Conservation (phyloP, 1,140 invertebrate genomes). For the Scaptomyza graminum region DNA sequence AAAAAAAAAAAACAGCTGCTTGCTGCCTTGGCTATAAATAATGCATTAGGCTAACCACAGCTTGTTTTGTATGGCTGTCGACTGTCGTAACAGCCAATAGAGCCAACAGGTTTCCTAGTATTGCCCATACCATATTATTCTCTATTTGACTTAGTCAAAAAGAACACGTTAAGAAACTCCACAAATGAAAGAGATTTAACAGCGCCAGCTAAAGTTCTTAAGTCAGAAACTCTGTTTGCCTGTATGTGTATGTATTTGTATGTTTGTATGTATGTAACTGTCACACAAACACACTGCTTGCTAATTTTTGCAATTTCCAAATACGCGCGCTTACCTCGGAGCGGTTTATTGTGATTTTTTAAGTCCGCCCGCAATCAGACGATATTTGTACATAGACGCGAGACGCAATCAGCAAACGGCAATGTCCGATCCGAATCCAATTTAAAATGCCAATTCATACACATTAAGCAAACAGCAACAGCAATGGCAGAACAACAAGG, state of each 20-base stretch:
- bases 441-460: conserved; percentile 33
- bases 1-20: conserved; percentile 13
- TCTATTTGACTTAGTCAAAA: conserved; percentile 17
- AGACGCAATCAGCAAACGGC: conserved; percentile 12
- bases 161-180: conserved; percentile 20
- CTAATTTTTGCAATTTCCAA: conserved; percentile 5
- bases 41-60: conserved; percentile 61
- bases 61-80: conserved; percentile 37
- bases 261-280: neutral
- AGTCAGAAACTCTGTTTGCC: neutral
- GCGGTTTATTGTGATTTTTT: neutral
- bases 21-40: conserved; percentile 52
- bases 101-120: conserved; percentile 48
- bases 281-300: neutral
- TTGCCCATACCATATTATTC: conserved; percentile 18
- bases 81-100: conserved; percentile 42
- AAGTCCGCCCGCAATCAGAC: conserved; percentile 14
- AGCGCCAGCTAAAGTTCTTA: neutral
- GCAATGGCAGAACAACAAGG: conserved; percentile 23
- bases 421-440: conserved; percentile 20
- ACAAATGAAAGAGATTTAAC: neutral
- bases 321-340: conserved; percentile 12
- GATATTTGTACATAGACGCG: conserved; percentile 18
- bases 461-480: neutral
- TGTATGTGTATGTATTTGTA: neutral